Conservation (phyloP, 1,140 invertebrate species). For the Ceratosolen fusciceps region DNA sequence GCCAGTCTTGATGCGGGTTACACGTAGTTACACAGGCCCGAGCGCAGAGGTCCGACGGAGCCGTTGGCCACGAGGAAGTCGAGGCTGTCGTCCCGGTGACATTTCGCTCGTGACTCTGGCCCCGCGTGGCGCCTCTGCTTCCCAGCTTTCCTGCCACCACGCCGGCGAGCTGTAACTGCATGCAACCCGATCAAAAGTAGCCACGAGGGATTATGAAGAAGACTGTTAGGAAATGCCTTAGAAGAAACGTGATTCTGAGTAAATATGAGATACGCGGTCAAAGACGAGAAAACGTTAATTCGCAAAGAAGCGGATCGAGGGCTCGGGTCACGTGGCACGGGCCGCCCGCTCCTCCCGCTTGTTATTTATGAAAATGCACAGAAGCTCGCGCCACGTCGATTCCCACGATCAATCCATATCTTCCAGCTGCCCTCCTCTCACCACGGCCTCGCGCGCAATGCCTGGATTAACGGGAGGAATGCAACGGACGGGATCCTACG, state of each 20-base stretch:
- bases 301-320: constrained; percentile 1
- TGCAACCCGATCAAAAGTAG: constrained; percentile 72
- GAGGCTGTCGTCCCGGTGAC: too few relatives aligned
- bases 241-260: constrained; percentile 56
- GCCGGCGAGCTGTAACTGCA: constrained; percentile 48
- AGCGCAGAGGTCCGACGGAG: not conserved
- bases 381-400: constrained; percentile 3
- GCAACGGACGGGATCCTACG: constrained; percentile 27
- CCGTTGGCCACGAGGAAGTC: not conserved
- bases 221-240: constrained; percentile 58
- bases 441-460: not conserved
- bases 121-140: not conserved
- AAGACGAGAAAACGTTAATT: constrained; percentile 38
- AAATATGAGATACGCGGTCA: constrained; percentile 48
- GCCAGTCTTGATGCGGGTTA: constrained; percentile 72
- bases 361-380: constrained; percentile 38
- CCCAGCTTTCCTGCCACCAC: not conserved
- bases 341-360: not conserved
- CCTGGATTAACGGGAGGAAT: constrained; percentile 19
- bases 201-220: constrained; percentile 56
- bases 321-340: constrained; percentile 15
- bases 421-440: too few relatives aligned
- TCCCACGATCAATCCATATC: constrained; percentile 3
- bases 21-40: constrained; percentile 57
- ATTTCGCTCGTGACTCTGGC: too few relatives aligned